Evolutionary conservation across 2,888 invertebrate genomes (phyloP).

Genomic region (Patella depressa): DNA sequence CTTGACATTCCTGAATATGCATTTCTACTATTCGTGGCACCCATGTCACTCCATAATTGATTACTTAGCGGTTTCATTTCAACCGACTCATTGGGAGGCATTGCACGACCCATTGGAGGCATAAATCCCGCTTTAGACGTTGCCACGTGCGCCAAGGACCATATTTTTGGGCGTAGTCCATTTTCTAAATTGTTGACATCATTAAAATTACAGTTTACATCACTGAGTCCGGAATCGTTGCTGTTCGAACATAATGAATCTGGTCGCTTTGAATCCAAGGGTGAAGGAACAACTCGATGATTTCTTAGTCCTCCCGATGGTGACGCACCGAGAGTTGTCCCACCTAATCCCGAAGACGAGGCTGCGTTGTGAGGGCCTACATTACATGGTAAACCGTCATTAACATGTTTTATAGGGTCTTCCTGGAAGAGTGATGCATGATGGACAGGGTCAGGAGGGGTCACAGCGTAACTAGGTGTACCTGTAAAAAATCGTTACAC

Average conservation of each 20-base stretch:
- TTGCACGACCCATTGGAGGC: constrained; percentile 2
- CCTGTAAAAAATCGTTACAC: background rate
- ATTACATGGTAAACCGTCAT: constrained; percentile 18
- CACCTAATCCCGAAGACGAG: constrained; percentile 14
- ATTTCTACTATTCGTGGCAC: constrained; percentile 2
- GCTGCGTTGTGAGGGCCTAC: constrained; percentile 24
- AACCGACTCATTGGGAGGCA: background rate
- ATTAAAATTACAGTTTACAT: constrained; percentile 56
- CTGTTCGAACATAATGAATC: constrained; percentile 64
- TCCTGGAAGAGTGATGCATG: constrained; percentile 22
- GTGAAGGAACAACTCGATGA: constrained; percentile 22
- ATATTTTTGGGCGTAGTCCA: constrained; percentile 61
- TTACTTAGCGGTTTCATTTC: background rate
- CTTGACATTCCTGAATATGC: constrained; percentile 3
- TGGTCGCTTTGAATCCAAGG: constrained; percentile 43
- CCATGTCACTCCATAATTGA: constrained; percentile 4
- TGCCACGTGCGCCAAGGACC: constrained; percentile 68
- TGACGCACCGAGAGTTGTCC: constrained; percentile 11
- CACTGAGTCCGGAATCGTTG: constrained; percentile 62
- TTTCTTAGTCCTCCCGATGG: background rate
- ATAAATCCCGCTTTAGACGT: constrained; percentile 53
- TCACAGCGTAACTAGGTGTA: background rate
- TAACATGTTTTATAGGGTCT: constrained; percentile 6
- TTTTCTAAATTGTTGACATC: constrained; percentile 27
- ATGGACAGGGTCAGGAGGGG: constrained; percentile 8